Evolutionary conservation across 2,888 invertebrate species (phyloP).

Genomic region (Phengaris alcon): DNA sequence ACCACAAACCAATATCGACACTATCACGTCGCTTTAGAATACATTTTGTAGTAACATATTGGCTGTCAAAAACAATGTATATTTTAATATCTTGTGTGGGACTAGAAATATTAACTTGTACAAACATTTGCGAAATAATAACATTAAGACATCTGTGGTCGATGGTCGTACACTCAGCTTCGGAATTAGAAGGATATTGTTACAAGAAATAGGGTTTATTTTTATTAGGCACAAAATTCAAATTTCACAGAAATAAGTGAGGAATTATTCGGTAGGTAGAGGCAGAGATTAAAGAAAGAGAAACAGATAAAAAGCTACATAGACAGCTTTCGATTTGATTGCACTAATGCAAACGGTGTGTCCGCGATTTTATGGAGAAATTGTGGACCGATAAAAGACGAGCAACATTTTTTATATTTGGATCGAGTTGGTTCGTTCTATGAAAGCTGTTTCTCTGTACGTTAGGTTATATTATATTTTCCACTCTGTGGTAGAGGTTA

Average conservation of each 20-base stretch:
- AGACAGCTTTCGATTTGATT: no score
- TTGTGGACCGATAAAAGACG: no score
- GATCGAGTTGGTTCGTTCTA: no score
- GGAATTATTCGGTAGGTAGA: no score
- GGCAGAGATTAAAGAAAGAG: no score
- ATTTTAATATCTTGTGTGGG: conserved; percentile 39
- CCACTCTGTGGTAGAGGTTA: no score
- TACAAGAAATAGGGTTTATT: background rate
- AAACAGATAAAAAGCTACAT: no score
- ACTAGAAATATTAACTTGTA: conserved; percentile 38
- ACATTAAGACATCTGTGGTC: conserved; percentile 26
- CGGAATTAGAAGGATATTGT: conserved; percentile 8
- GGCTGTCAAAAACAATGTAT: conserved; percentile 24
- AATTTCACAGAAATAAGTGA: background rate
- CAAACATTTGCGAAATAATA: conserved; percentile 42
- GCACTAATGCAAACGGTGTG: no score
- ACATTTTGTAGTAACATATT: background rate
- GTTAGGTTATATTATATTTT: no score
- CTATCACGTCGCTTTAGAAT: background rate
- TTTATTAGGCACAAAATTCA: background rate
- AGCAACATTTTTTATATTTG: no score
- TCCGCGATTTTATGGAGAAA: no score
- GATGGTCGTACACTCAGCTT: background rate
- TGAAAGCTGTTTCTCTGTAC: no score
- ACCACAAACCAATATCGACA: background rate